phyloP scores from a whole-genome alignment of 2,113 vertebrate genomes.

The Gorsachius goisagi region DNA sequence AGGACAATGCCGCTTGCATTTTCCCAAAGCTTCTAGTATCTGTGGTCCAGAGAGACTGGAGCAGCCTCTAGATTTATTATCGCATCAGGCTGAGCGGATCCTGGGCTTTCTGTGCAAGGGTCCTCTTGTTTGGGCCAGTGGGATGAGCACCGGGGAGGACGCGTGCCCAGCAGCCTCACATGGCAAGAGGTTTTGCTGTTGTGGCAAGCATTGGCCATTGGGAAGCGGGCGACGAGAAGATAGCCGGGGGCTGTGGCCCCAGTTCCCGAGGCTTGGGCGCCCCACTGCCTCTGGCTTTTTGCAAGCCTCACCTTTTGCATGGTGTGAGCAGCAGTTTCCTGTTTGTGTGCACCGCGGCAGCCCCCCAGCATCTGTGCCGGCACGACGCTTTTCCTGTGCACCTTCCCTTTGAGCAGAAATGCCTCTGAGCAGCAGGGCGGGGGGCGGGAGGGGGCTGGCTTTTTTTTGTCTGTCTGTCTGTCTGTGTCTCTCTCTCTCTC shows the following conservation, averaged over 20 bases:
- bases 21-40: neutral
- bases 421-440: neutral
- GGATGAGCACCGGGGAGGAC: neutral
- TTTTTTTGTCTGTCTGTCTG: too few species aligned
- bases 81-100: neutral
- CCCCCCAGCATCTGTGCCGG: neutral
- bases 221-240: rapidly evolving
- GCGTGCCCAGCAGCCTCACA: neutral
- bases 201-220: neutral
- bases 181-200: neutral
- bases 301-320: neutral
- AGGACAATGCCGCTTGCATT: neutral
- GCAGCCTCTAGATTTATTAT: neutral
- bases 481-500: neutral
- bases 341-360: neutral
- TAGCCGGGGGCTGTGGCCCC: rapidly evolving
- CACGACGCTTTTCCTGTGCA: neutral
- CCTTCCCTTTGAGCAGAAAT: neutral
- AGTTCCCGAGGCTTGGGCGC: neutral
- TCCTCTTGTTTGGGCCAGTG: neutral
- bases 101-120: neutral
- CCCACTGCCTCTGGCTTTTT: neutral
- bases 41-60: neutral
- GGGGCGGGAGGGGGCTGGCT: neutral
- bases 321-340: neutral